phyloP scores from a whole-genome alignment of 2,888 invertebrate species.

The Melieria omissa region DNA sequence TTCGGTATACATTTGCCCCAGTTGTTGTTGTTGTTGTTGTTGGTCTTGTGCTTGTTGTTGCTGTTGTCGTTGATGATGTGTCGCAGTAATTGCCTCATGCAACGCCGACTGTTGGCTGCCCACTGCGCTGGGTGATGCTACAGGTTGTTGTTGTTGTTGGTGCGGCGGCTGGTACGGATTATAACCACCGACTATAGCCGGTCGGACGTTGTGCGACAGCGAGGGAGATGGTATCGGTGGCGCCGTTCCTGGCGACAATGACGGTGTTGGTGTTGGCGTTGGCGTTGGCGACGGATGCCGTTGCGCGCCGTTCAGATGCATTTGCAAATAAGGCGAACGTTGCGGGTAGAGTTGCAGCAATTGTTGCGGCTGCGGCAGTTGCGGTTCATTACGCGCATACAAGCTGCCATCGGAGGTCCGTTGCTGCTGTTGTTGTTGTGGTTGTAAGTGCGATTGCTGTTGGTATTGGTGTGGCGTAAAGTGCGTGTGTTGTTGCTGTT shows the following conservation, averaged over 20 bases:
- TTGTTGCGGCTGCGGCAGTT: slow-evolving; percentile 24
- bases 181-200: background rate
- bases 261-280: slow-evolving; percentile 2
- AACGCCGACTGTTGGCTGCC: too few species aligned
- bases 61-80: slow-evolving; percentile 10
- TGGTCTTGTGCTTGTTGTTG: slow-evolving; percentile 17
- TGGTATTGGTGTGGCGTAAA: slow-evolving; percentile 4
- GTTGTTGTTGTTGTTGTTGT: background rate
- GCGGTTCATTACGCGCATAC: background rate
- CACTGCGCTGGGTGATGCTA: slow-evolving; percentile 2
- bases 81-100: too few species aligned
- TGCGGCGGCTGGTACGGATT: slow-evolving; percentile 15
- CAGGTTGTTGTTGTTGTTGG: slow-evolving; percentile 2
- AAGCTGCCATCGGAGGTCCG: background rate
- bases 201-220: background rate
- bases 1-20: too few species aligned
- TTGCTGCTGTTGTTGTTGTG: slow-evolving; percentile 16
- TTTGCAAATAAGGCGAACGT: slow-evolving; percentile 26
- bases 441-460: slow-evolving; percentile 13
- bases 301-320: slow-evolving; percentile 24
- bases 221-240: background rate
- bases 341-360: slow-evolving; percentile 9
- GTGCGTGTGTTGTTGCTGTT: slow-evolving; percentile 18
- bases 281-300: slow-evolving; percentile 4
- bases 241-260: background rate